These are phyloP conservation scores for Darevskia mixta DNA, from an alignment of 2,797 vertebrate species.

Conservation along the genomic window DNA sequence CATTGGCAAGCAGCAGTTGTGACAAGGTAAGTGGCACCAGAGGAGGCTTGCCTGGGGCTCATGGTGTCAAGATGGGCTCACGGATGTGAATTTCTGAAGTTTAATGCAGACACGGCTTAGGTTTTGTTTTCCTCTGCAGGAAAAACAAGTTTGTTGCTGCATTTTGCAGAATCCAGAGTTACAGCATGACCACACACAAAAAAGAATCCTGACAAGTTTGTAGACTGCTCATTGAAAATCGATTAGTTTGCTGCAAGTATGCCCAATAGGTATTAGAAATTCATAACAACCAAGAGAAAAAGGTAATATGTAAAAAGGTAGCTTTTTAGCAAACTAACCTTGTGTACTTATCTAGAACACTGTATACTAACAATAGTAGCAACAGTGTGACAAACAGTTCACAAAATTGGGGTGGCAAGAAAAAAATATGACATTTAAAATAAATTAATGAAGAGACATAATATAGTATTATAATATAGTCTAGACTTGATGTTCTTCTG, in stretches of 20 bases:
- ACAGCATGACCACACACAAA: neutral
- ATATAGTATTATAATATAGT: neutral
- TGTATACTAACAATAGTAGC: neutral
- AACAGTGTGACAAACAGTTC: neutral
- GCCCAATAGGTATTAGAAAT: neutral
- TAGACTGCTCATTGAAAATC: neutral
- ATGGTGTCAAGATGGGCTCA: neutral
- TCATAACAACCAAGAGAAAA: neutral
- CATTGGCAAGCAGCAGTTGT: neutral
- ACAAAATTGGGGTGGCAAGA: neutral
- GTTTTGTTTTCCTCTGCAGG: slow-evolving; percentile 11
- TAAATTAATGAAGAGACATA: neutral
- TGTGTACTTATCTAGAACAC: neutral
- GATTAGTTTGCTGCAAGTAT: neutral
- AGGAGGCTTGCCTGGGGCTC: neutral
- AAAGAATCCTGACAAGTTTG: neutral
- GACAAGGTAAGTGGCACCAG: neutral
- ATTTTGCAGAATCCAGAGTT: neutral
- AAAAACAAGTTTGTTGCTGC: neutral
- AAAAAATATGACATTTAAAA: neutral
- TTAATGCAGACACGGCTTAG: slow-evolving; percentile 29
- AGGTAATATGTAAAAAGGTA: neutral
- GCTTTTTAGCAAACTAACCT: neutral
- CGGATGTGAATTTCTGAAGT: slow-evolving; percentile 4
- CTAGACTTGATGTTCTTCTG: neutral